phyloP scores from a whole-genome alignment of 2,797 vertebrate species.

The Chromobotia macracanthus region DNA sequence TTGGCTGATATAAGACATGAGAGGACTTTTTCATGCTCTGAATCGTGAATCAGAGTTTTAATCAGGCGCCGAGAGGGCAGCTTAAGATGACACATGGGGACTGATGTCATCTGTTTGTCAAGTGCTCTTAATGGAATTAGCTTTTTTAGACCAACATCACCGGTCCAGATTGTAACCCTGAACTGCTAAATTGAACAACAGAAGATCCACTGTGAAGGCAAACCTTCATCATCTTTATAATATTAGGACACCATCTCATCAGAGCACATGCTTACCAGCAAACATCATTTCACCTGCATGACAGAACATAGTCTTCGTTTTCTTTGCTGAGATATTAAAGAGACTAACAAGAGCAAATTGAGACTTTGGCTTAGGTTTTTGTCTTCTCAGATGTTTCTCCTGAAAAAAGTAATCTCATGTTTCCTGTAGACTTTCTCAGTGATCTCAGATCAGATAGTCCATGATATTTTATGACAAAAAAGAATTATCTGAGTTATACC shows the following conservation, averaged over 20 bases:
- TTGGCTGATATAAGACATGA: background rate
- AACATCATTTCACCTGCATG: background rate
- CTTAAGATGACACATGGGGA: conserved; percentile 20
- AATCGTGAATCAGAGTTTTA: conserved; percentile 44
- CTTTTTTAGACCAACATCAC: conserved; percentile 4
- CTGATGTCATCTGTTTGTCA: conserved; percentile 50
- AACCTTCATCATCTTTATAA: background rate
- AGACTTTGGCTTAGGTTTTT: background rate
- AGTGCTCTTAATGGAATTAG: background rate
- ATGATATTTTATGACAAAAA: no score
- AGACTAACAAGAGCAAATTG: background rate
- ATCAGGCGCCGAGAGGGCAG: conserved; percentile 35
- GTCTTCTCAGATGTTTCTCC: background rate
- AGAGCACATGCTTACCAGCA: background rate
- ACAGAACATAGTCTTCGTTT: no score
- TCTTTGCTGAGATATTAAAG: no score
- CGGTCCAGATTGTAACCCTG: background rate
- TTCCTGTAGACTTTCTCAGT: no score
- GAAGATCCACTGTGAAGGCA: background rate
- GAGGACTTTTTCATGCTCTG: background rate
- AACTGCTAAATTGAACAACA: conserved; percentile 4
- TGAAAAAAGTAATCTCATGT: no score
- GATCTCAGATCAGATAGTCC: no score
- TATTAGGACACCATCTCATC: background rate
- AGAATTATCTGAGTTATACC: no score